Evolutionary conservation across 2,113 vertebrate genomes (phyloP).

Genomic region (Otus sunia): DNA sequence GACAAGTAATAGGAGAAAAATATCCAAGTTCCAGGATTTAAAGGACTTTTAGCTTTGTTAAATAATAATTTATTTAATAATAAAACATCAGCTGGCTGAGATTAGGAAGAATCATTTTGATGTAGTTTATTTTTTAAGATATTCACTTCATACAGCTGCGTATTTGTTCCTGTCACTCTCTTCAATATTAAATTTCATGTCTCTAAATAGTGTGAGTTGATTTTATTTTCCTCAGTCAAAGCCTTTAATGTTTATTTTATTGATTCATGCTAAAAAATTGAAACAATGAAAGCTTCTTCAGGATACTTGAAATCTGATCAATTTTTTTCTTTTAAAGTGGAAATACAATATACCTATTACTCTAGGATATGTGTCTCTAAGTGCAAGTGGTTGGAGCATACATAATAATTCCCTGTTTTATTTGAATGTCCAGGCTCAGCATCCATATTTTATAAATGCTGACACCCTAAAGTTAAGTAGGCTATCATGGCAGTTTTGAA

Average conservation of each 20-base stretch:
- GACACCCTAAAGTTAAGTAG: background rate
- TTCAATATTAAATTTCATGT: slow-evolving; percentile 29
- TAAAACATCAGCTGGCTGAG: background rate
- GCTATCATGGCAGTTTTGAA: background rate
- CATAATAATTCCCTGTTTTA: slow-evolving; percentile 37
- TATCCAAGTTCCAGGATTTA: background rate
- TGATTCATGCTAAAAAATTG: slow-evolving; percentile 45
- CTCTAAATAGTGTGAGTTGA: slow-evolving; percentile 26
- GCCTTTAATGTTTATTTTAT: slow-evolving; percentile 59
- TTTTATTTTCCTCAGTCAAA: slow-evolving; percentile 63
- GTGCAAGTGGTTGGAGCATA: slow-evolving; percentile 26
- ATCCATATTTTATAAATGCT: background rate
- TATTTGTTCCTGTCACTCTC: slow-evolving; percentile 46
- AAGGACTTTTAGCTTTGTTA: background rate
- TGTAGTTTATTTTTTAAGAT: slow-evolving; percentile 8
- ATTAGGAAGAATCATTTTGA: background rate
- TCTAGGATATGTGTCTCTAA: slow-evolving; percentile 41
- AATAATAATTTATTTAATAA: background rate
- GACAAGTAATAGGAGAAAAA: background rate
- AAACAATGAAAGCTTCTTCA: slow-evolving; percentile 47
- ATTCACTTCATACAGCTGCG: background rate
- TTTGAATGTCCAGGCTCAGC: slow-evolving; percentile 15
- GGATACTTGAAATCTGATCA: slow-evolving; percentile 59
- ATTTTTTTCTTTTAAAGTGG: slow-evolving; percentile 54
- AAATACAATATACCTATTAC: slow-evolving; percentile 51